These are phyloP conservation scores for Hyla sarda DNA, from an alignment of 2,113 vertebrate species.

Conservation along the genomic window DNA sequence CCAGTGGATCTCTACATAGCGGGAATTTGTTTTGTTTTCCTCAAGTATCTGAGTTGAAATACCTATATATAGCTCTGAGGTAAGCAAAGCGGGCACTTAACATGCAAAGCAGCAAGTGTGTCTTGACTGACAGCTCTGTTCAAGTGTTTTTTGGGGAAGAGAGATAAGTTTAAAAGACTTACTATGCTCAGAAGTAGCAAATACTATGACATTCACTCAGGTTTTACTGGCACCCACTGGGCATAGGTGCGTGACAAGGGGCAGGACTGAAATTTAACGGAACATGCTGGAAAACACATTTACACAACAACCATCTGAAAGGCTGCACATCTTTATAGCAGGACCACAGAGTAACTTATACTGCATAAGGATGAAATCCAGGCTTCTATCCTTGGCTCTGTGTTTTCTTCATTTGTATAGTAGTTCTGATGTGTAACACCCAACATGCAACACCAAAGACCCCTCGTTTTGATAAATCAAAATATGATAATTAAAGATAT, in stretches of 20 bases:
- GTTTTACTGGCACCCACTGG: background rate
- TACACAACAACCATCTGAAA: background rate
- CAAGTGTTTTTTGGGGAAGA: background rate
- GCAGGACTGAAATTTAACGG: background rate
- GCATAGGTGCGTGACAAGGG: background rate
- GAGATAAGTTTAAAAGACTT: background rate
- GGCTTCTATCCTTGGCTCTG: too few relatives aligned
- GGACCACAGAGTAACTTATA: background rate
- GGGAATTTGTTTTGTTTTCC: background rate
- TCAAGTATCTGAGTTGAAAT: background rate
- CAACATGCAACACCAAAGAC: too few relatives aligned
- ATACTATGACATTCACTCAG: background rate
- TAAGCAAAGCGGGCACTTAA: background rate
- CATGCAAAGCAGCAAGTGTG: background rate
- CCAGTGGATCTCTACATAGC: background rate
- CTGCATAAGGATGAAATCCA: background rate
- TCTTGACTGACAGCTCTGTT: background rate
- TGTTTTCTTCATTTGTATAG: too few relatives aligned
- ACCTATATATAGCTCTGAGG: background rate
- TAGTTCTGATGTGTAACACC: too few relatives aligned
- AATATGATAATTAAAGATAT: too few relatives aligned
- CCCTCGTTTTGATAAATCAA: too few relatives aligned
- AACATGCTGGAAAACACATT: background rate
- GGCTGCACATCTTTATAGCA: background rate
- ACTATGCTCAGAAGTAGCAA: background rate